Evolutionary conservation across 2,888 invertebrate species (phyloP), one percentile per base, ranked within the genome.

Genomic region (Cantharis lateralis): DNA sequence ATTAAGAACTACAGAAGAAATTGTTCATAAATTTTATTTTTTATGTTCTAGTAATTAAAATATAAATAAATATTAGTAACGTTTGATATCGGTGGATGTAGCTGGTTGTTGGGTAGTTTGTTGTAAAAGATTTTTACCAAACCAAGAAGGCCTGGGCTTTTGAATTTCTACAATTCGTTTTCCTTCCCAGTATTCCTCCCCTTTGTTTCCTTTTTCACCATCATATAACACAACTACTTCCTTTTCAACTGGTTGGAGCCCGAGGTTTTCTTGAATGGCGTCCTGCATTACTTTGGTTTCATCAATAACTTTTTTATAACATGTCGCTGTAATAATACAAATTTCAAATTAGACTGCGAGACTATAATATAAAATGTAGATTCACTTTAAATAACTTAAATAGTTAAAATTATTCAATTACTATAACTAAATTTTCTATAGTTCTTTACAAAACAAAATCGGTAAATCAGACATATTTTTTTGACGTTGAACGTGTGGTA

Each of bases 211-310:
- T 83, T 91, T 93, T 86, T 98, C 98, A 63, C 95, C 95, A 82
- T 96, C 92, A 86, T 98, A 98, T 10, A 97, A 86, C 1, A 97
- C 94, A 28, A 95, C 90, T 10, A 98, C 94, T 88, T 97, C 96
- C 84, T 96, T 90, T 82, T 97, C 96, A 69, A 96, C 91, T 0
- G 96, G 95, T 73, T 91, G 90, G 10, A 94, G 87, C 10, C 93
- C 93, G 66, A 95, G 88, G 82, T 95, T 91, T 63, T 92, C 89
- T 83, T 93, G 90, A 81, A 98, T 95, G 81, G 92, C 91, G 0
- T 92, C 91, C 87, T 95, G 93, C 90, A 98, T 95, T 76, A 90
- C 89, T 86, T 93, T 89, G 0, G 98, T 98, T 90, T 98, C 98
- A 72, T 90, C 89, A 82, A 93, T 93, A 0, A 97, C 93, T 89